phyloP scores from a whole-genome alignment of 2,888 invertebrate genomes.

The Baronia brevicornis region DNA sequence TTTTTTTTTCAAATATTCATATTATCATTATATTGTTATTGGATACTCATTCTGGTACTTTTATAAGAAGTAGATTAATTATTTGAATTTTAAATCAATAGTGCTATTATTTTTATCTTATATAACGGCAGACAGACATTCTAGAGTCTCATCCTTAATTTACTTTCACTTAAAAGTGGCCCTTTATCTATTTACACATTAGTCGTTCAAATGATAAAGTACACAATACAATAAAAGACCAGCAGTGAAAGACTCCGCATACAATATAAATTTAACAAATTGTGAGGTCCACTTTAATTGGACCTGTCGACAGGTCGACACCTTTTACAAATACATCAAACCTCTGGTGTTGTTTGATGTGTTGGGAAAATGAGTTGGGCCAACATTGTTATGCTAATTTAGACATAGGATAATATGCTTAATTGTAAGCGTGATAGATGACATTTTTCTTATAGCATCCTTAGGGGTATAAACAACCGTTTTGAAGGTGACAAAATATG shows the following conservation, averaged over 20 bases:
- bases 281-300: constrained; percentile 26
- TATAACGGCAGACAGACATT: too few relatives aligned
- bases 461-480: constrained; percentile 8
- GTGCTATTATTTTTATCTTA: too few relatives aligned
- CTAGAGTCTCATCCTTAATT: too few relatives aligned
- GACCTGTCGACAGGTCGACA: constrained; percentile 33
- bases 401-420: constrained; percentile 13
- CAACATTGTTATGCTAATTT: constrained; percentile 14
- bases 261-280: constrained; percentile 6
- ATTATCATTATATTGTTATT: too few relatives aligned
- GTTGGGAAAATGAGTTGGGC: constrained; percentile 31
- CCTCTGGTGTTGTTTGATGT: constrained; percentile 42
- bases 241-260: constrained; percentile 20
- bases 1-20: too few relatives aligned
- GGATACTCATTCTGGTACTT: too few relatives aligned
- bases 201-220: constrained; percentile 44
- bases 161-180: constrained; percentile 42
- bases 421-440: constrained; percentile 1
- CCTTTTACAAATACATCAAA: constrained; percentile 45
- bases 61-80: too few relatives aligned
- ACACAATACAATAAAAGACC: constrained; percentile 27
- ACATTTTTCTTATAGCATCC: not conserved
- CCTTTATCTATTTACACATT: constrained; percentile 51
- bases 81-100: too few relatives aligned
- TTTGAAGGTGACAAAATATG: constrained; percentile 12